Evolutionary conservation across 2,797 vertebrate genomes (phyloP).

Genomic region (Pseudopleuronectes americanus): DNA sequence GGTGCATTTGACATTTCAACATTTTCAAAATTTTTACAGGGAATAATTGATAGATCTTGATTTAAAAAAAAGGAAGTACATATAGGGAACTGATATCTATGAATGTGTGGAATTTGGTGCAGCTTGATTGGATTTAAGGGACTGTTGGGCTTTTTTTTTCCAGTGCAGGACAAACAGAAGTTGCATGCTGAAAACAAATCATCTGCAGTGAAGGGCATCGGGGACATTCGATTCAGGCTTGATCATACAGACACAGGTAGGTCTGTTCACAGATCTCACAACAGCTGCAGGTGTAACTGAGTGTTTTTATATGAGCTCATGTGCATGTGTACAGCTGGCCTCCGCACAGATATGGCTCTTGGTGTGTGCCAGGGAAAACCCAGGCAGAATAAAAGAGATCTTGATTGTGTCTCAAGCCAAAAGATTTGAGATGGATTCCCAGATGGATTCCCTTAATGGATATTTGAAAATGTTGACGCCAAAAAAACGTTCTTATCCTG

Average conservation of each 20-base stretch:
- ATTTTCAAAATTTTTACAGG: too few relatives aligned
- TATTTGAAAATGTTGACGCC: not conserved
- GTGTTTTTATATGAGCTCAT: constrained; percentile 19
- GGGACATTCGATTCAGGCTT: not conserved
- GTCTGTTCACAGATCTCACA: constrained; percentile 12
- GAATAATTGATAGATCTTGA: too few relatives aligned
- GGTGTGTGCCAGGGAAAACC: not conserved
- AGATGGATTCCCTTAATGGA: not conserved
- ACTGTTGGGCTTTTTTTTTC: too few relatives aligned
- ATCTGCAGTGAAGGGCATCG: not conserved
- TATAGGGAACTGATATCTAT: too few relatives aligned
- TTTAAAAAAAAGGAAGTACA: too few relatives aligned
- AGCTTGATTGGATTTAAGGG: too few relatives aligned
- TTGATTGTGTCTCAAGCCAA: not conserved
- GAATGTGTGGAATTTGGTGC: too few relatives aligned
- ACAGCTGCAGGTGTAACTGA: constrained; percentile 12
- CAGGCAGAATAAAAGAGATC: constrained; percentile 9
- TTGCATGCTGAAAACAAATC: too few relatives aligned
- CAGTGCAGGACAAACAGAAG: too few relatives aligned
- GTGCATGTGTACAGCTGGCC: constrained; percentile 16
- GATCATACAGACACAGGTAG: constrained; percentile 18
- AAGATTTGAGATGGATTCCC: constrained; percentile 1
- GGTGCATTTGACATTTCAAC: too few relatives aligned
- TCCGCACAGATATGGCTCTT: constrained; percentile 3
- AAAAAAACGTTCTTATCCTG: not conserved